Base-by-base conservation (phyloP, 2,888 invertebrate species). In the Caenorhabditis auriculariae region DNA sequence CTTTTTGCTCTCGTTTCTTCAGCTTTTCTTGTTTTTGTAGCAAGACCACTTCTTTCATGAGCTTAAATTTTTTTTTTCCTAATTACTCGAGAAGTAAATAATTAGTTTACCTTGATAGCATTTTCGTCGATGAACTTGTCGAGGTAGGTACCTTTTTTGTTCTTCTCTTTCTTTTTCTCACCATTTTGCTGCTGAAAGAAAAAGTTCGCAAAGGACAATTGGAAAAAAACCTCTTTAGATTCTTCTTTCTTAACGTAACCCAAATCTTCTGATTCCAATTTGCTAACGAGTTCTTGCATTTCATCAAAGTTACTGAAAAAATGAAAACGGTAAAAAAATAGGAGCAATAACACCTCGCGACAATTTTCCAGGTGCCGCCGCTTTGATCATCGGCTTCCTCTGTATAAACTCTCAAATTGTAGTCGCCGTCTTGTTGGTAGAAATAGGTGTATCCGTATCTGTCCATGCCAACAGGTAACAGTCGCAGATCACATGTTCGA, bases 401-500 rank as follows among this genome's bases (percentile, higher is more conserved):
- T 80, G 90, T 89, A 83, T 93, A 98, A 44, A 98, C 88, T 66
- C 92, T 87, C 63, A 96, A 76, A 91, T 89, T 49, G 59, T 90
- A 89, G 65, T 89, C 88, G 60, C 83, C 82, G 24, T 55, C 48
- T 43, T 54, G 87, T 77, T 94, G 91, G 77, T 89, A 88, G 94
- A 96, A 98, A 83, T 98, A 98, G 5, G 89, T 87, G 82, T 91
- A 88, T 0, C 98, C 96, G 78, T 88, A 86, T 66, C 89, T 89
- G 84, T 98, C 98, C 69, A 89, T 87, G 2, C 98, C 98, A 57
- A 95, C 86, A 0, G 96, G 95, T 76, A 90, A 88, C 51, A 90
- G 86, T 24, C 96, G 87, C 60, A 98, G 85, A 43, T 92, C 90
- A 51, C 87, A 87, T 29, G 91, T 89, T 51, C 88, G 86, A 29